phyloP scores from a whole-genome alignment of 2,113 vertebrate species.

The Micromys minutus region DNA sequence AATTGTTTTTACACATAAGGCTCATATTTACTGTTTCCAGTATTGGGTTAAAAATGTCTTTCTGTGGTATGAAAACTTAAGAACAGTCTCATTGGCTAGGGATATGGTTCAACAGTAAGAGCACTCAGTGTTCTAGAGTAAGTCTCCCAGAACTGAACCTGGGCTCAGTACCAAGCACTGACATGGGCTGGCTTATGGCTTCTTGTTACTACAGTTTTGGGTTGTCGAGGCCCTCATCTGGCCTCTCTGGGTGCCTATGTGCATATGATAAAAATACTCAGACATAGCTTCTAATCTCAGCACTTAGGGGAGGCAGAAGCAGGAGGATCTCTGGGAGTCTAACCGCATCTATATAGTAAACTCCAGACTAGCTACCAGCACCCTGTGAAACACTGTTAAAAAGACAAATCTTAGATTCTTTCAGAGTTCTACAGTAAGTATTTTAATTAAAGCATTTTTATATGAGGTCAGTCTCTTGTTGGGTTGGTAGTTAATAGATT shows the following conservation, averaged over 20 bases:
- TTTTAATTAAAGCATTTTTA: neutral
- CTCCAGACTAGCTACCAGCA: neutral
- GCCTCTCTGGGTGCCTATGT: too few species aligned
- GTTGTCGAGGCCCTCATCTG: neutral
- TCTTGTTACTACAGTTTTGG: neutral
- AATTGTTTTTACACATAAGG: neutral
- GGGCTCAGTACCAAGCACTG: neutral
- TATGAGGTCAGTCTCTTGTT: conserved; percentile 17
- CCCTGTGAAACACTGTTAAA: neutral
- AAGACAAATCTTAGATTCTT: neutral
- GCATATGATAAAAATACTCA: neutral
- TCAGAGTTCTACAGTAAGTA: neutral
- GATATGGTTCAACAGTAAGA: neutral
- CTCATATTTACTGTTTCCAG: neutral
- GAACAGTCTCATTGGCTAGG: neutral
- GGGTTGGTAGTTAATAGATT: neutral
- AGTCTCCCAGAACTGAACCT: neutral
- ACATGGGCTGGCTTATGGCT: too few species aligned
- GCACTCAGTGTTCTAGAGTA: neutral
- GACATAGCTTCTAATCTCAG: neutral
- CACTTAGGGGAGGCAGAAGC: neutral
- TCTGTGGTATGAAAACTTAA: neutral
- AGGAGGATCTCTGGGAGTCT: neutral
- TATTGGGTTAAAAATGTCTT: conserved; percentile 18
- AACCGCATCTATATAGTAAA: neutral